Base-by-base conservation (phyloP, 2,113 vertebrate genomes). In the Triplophysa siluroides region DNA sequence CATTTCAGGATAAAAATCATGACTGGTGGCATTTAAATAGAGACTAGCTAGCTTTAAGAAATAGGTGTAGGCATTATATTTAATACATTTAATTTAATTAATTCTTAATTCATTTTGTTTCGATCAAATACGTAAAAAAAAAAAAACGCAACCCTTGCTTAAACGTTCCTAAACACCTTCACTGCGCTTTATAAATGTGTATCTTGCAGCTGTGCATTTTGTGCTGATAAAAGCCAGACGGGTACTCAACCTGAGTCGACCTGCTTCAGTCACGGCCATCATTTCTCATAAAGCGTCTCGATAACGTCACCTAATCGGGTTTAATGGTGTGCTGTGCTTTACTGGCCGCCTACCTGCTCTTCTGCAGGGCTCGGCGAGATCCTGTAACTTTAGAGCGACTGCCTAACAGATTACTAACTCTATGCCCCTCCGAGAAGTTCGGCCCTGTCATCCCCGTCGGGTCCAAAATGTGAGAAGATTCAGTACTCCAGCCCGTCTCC, bases 401-500 rank as follows among this genome's bases (percentile, higher is more conserved):
- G 47, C 26, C 47, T 33, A 56, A 71, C 18, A 33, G 52, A 72
- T 33, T 72, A 26, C 26, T n/a, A 72, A 72, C 69, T 21, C 19
- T 21, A 26, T 72, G 50, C 69, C 69, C 33, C 52, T n/a, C 29
- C 18, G 11, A 60, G n/a, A 61, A 54, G n/a, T 61, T 41, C 41
- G 54, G 71, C 54, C 33, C 54, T 6, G n/a, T 60, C 29, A 23
- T 73, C 54, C 70, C 6, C 70, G 60, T 54, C 18, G 33, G 71
- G 26, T 45, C 52, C 52, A 26, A 8, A 56, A 18, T 79, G 81
- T 74, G 79, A 70, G 70, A 7, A 41, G 62, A 82, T 83, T 85
- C 82, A 85, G 83, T 88, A 84, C 78, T 75, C 73, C 65, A 65
- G 70, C 83, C 71, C 85, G 87, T 85, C 75, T 79, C 66, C 74